Evolutionary conservation across 2,797 vertebrate genomes (phyloP).

Genomic region (Oryzias sinensis): DNA sequence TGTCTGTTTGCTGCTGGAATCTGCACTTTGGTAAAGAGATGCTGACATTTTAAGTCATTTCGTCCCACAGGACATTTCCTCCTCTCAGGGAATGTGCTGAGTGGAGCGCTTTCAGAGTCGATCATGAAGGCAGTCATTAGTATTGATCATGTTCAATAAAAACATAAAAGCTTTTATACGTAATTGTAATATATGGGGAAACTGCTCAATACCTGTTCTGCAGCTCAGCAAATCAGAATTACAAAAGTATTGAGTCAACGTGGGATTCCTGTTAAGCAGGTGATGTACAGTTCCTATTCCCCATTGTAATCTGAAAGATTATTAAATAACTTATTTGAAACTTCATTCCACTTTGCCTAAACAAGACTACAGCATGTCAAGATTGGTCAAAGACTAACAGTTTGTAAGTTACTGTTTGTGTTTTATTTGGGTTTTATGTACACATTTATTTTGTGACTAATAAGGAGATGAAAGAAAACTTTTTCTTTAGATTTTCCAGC

Average conservation of each 20-base stretch:
- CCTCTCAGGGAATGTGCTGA: not conserved
- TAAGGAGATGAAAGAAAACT: too few species aligned
- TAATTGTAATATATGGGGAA: constrained; percentile 6
- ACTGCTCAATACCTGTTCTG: constrained; percentile 1
- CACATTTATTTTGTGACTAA: too few species aligned
- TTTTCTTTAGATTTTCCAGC: too few species aligned
- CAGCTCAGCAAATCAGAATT: constrained; percentile 26
- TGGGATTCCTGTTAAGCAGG: constrained; percentile 22
- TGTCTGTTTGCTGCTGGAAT: too few species aligned
- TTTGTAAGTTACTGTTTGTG: too few species aligned
- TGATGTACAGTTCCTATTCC: constrained; percentile 17
- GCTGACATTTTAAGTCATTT: constrained; percentile 38
- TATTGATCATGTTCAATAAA: constrained; percentile 3
- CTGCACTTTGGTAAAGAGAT: constrained; percentile 15
- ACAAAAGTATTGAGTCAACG: constrained; percentile 30
- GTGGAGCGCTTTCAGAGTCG: not conserved
- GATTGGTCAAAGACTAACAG: too few species aligned
- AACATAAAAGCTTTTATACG: constrained; percentile 2
- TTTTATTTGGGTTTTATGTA: too few species aligned
- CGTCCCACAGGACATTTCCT: constrained; percentile 11
- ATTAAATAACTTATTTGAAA: constrained; percentile 22
- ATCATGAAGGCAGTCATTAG: not conserved
- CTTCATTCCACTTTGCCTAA: too few species aligned
- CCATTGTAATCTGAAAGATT: constrained; percentile 29
- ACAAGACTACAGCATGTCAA: too few species aligned